Evolutionary conservation across 2,797 vertebrate species (phyloP).

Genomic region (Potorous gilbertii): DNA sequence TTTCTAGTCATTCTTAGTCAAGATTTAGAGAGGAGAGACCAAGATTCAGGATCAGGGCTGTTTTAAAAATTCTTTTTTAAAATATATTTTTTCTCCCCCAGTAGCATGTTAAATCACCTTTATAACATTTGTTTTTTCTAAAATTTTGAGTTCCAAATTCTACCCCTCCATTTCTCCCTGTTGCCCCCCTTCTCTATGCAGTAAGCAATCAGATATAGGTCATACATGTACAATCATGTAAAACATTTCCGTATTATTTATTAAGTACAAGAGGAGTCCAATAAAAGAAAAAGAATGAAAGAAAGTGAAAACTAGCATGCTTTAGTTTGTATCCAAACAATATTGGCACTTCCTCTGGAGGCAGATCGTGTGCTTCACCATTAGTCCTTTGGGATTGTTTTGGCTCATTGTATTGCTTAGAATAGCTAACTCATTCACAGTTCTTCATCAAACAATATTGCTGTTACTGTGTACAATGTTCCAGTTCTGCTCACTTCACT

Average conservation of each 20-base stretch:
- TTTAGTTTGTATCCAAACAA: neutral
- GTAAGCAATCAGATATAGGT: neutral
- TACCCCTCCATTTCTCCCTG: neutral
- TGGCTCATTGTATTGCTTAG: neutral
- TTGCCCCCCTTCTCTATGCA: too few species aligned
- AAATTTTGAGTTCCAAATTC: neutral
- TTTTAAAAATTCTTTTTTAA: neutral
- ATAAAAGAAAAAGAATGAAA: neutral
- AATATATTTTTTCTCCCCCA: neutral
- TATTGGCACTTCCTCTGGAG: too few species aligned
- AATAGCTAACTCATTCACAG: neutral
- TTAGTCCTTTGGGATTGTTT: neutral
- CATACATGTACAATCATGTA: neutral
- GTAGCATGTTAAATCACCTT: neutral
- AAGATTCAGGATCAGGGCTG: neutral
- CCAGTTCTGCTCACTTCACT: neutral
- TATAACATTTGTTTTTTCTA: neutral
- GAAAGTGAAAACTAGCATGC: neutral
- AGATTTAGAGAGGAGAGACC: neutral
- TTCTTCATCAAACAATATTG: neutral
- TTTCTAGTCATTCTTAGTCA: slow-evolving; percentile 6
- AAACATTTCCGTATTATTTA: neutral
- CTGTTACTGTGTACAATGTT: neutral
- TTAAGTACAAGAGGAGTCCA: neutral
- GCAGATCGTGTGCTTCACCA: too few species aligned